Evolutionary conservation across 2,888 invertebrate genomes (phyloP), one percentile per base, ranked within the genome.

Genomic region (Pristionchus mayeri): DNA sequence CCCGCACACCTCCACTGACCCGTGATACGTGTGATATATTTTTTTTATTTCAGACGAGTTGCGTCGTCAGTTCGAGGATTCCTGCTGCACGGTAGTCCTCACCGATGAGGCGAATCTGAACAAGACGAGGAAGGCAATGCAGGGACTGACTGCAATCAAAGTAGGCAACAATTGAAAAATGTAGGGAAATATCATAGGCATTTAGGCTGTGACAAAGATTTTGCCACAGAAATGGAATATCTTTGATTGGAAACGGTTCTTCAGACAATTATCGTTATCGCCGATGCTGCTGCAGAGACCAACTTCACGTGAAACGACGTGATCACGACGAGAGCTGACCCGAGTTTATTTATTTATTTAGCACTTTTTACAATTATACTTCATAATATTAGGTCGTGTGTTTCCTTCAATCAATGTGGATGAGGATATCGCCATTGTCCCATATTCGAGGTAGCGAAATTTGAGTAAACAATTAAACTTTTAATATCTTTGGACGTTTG

Each of bases 381-480:
- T n/a, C n/a, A n/a, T n/a, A n/a, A n/a, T n/a, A 87, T 81, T 67
- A 88, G 89, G 76, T 81, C 89, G 34, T 82, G 84, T 16, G 81
- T 87, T 16, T 87, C 89, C 76, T 87, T 87, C 85, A 57, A 82
- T 85, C 57, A 27, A 84, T 60, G 82, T 85, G 13, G 81, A 88
- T 24, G 83, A 84, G 48, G 91, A 91, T 76, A 30, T 90, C 24
- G 52, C 88, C n/a, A 80, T 90, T 13, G 87, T 91, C 9, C 91
- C 91, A 13, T 91, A 90, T 84, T 91, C 91, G 7, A 89, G 88
- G 88, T 57, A n/a, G n/a, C n/a, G n/a, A 48, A 48, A 16, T 48
- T 48, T 48, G 48, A 48, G 48, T 48, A 48, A 48, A 48, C 48
- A 11, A 48, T 48, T 48, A 48, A n/a, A n/a, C n/a, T n/a, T n/a